Evolutionary conservation across 2,113 vertebrate genomes (phyloP).

Genomic region (Prinia subflava): DNA sequence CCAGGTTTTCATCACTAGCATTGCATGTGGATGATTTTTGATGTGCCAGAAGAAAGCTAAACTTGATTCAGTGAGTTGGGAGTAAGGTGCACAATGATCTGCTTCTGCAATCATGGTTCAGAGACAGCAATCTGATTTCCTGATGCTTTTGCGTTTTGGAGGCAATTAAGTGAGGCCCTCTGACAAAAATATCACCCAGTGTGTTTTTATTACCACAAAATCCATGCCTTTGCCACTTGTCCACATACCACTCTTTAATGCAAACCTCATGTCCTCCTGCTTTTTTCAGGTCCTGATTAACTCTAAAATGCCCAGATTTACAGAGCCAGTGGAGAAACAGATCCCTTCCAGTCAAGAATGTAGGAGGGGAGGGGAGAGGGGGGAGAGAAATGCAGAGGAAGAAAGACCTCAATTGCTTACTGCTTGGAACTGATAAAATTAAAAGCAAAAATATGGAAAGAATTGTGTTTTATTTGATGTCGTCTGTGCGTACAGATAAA

Average conservation of each 20-base stretch:
- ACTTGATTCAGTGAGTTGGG: not conserved
- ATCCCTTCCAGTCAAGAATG: slow-evolving; percentile 49
- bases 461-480: not conserved
- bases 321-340: slow-evolving; percentile 31
- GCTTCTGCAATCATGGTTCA: slow-evolving; percentile 23
- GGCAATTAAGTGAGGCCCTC: slow-evolving; percentile 55
- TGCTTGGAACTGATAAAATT: slow-evolving; percentile 12
- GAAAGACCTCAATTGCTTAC: not conserved
- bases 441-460: slow-evolving; percentile 14
- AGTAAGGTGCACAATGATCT: slow-evolving; percentile 11
- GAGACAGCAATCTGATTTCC: slow-evolving; percentile 21
- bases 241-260: slow-evolving; percentile 74
- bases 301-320: slow-evolving; percentile 66
- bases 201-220: slow-evolving; percentile 77
- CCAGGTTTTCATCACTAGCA: not conserved
- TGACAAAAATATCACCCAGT: slow-evolving; percentile 70
- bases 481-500: not conserved
- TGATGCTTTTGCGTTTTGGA: slow-evolving; percentile 33
- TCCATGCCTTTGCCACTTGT: slow-evolving; percentile 76
- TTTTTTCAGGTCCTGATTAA: slow-evolving; percentile 69
- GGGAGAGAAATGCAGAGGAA: not conserved
- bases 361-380: not conserved
- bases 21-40: not conserved
- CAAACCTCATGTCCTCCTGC: slow-evolving; percentile 75
- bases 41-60: not conserved